Base-by-base conservation (phyloP, 2,113 vertebrate genomes). In the Athene noctua region DNA sequence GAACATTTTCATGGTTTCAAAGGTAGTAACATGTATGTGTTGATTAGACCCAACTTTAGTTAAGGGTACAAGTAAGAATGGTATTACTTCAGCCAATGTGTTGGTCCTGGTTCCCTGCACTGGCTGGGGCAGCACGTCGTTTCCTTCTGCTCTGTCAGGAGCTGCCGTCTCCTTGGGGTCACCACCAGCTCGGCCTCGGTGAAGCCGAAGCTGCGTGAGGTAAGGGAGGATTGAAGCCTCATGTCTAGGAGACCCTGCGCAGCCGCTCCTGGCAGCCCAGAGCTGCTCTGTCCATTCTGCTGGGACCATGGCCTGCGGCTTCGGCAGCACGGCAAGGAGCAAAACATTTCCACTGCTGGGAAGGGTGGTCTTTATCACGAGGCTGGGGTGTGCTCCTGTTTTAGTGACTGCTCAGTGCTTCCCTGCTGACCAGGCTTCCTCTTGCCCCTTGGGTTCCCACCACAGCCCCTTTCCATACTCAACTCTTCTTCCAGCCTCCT, bases 181-280 rank as follows among this genome's bases (percentile, higher is more conserved):
- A 17, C 17, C 65, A 25, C 32, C 0, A 0, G 21, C 29, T 84
- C 0, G 0, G 54, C 40, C 3, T 3, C 42, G 38, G 36, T 38
- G 59, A 55, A 65, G 51, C 8, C 80, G 59, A 38, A 47, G 26
- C 38, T 73, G 47, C 0, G 0, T 1, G 7, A 61, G 51, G 9
- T 18, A 13, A 62, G 25, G 32, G 21, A 34, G 5, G 9, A 17
- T 26, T 55, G 77, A 89, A 78, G 7, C 54, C 42, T 72, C 2
- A 2, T 4, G 15, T 34, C 29, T 12, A 11, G 67, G 58, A 77
- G 32, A 57, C 32, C 47, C 68, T 84, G n/a, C 67, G 8, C 15
- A n/a, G 42, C 62, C 8, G 4, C 71, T 74, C 7, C 32, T n/a
- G 74, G 51, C 54, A 67, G 8, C 42, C 15, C 40, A 36, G 57